Conservation (phyloP, 2,113 vertebrate species). For the Cryptoleucopteryx plumbea region DNA sequence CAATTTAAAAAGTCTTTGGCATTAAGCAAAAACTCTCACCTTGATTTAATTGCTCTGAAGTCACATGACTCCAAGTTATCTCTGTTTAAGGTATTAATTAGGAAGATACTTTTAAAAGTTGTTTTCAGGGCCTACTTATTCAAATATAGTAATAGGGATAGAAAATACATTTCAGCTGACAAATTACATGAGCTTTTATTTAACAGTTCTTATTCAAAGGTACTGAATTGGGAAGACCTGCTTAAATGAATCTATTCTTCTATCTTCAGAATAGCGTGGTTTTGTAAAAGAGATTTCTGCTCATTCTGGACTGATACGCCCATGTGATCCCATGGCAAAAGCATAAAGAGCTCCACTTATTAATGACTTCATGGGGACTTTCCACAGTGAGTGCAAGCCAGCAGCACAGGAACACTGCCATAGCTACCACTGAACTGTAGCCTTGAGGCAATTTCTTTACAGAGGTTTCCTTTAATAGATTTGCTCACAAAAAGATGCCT, state of each 20-base stretch:
- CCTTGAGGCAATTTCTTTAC: background rate
- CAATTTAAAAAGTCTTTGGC: background rate
- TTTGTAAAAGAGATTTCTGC: conserved; percentile 15
- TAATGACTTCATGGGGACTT: conserved; percentile 25
- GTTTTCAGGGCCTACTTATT: background rate
- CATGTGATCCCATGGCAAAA: conserved; percentile 37
- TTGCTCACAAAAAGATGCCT: background rate
- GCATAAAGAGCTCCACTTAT: conserved; percentile 24
- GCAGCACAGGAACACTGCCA: background rate
- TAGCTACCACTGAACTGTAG: background rate
- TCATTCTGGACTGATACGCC: background rate
- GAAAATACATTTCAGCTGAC: conserved; percentile 50
- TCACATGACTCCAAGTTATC: background rate
- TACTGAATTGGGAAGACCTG: conserved; percentile 23
- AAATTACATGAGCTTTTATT: conserved; percentile 14
- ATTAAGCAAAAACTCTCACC: background rate
- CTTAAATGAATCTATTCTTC: conserved; percentile 39
- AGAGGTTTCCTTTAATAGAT: background rate
- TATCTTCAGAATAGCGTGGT: background rate
- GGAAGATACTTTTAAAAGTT: background rate
- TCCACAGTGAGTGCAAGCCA: background rate
- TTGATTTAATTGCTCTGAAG: background rate
- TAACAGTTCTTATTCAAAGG: conserved; percentile 18
- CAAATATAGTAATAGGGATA: background rate
- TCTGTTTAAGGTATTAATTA: conserved; percentile 22